Evolutionary conservation across 1,140 invertebrate species (phyloP), one percentile per base, ranked within the genome.

Genomic region (Chrysoperla carnea): DNA sequence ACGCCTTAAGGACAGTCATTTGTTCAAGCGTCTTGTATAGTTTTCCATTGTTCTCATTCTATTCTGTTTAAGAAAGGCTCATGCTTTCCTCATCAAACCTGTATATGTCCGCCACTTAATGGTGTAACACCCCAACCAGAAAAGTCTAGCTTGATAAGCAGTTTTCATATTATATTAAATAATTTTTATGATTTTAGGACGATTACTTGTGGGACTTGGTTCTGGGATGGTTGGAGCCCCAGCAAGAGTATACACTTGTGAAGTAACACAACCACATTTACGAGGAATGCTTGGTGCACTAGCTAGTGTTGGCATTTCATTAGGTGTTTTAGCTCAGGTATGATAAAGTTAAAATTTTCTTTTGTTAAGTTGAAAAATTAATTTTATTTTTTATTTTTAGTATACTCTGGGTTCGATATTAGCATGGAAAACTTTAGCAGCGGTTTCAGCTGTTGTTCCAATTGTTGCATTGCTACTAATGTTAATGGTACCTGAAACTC

Each of bases 211-310:
- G 4, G 76, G 76, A 1, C 57, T 80, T 1, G 75, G 75, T 4
- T 76, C 74, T 0, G 76, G 76, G 3, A 78, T 80, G 74, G 73
- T 78, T 6, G 76, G 76, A 0, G 75, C 76, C 4, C 76, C 76
- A 8, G 72, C 75, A 0, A 60, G 76, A 6, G 75, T 79, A 0
- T 79, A 79, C 52, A 77, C 76, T 0, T 72, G 70, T 29, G 76
- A 78, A 55, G 75, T 77, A 0, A 72, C 76, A 0, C 75, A 80
- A 45, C 76, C 77, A 0, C 77, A 80, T 57, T 58, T 80, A 0
- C 59, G 77, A 6, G 77, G 77, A 1, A 77, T 76, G 67, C 53
- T 80, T 1, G 70, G 71, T 1, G 76, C 76, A 0, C 46, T 78
- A 27, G 66, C 75, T 0, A 76, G 74, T 5, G 72, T 78, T 2